These are phyloP conservation scores for Trematomus bernacchii DNA, from an alignment of 2,797 vertebrate genomes.

Conservation along the genomic window DNA sequence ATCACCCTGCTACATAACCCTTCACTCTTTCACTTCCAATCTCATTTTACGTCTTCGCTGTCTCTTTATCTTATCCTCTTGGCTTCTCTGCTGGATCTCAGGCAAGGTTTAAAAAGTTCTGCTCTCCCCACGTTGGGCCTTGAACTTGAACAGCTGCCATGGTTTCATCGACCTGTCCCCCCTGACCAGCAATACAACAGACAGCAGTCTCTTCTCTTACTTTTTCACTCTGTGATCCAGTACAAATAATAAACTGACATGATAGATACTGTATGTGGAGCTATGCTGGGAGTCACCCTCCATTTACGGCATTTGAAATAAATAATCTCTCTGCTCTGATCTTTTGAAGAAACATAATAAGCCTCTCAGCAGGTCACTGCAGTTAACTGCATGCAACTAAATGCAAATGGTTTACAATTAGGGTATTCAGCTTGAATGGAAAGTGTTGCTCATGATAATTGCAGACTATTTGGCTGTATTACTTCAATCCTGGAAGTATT, in stretches of 20 bases:
- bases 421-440: conserved; percentile 67
- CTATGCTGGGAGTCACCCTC: conserved; percentile 56
- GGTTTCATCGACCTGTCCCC: conserved; percentile 49
- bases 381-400: conserved; percentile 45
- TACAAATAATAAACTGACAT: conserved; percentile 68
- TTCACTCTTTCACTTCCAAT: conserved; percentile 45
- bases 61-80: conserved; percentile 53
- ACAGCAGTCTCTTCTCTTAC: conserved; percentile 49
- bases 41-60: conserved; percentile 31
- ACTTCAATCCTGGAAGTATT: conserved; percentile 57
- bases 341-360: conserved; percentile 42
- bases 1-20: conserved; percentile 60
- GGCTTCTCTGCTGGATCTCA: conserved; percentile 39
- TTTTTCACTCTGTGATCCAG: conserved; percentile 56
- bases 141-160: conserved; percentile 68
- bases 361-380: conserved; percentile 34
- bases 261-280: conserved; percentile 60
- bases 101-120: conserved; percentile 51
- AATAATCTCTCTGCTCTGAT: conserved; percentile 60
- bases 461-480: conserved; percentile 51
- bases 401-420: conserved; percentile 62
- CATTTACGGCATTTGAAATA: conserved; percentile 69
- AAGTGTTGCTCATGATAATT: conserved; percentile 75
- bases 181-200: conserved; percentile 40
- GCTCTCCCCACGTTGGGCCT: conserved; percentile 44